phyloP scores from a whole-genome alignment of 2,888 invertebrate species.

The Stomorhina lunata region DNA sequence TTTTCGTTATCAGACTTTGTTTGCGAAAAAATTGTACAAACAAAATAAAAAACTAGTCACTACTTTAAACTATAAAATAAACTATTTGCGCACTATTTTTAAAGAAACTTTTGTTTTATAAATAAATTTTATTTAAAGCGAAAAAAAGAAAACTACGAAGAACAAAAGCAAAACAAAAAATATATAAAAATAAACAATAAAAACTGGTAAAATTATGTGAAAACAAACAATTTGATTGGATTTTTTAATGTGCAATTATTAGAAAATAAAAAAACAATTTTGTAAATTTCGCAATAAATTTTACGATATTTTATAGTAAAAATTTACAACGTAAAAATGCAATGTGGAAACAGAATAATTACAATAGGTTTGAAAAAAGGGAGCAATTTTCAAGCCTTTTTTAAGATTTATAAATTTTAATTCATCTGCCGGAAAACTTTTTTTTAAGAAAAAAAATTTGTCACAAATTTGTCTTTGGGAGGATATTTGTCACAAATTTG shows the following conservation, averaged over 20 bases:
- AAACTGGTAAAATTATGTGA: neutral
- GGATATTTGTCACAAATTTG: too few species aligned
- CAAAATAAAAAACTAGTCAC: conserved; percentile 3
- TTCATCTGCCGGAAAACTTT: too few species aligned
- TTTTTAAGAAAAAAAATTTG: too few species aligned
- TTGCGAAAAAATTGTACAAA: neutral
- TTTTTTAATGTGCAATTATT: neutral
- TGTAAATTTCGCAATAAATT: neutral
- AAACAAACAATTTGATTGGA: conserved; percentile 7
- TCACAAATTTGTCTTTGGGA: too few species aligned
- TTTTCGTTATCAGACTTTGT: too few species aligned
- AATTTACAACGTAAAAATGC: too few species aligned
- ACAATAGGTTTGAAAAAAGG: too few species aligned
- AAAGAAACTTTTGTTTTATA: conserved; percentile 66
- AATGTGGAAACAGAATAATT: too few species aligned
- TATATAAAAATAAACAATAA: neutral
- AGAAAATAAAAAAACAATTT: neutral
- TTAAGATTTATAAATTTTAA: too few species aligned
- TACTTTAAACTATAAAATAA: conserved; percentile 64
- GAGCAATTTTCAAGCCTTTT: too few species aligned
- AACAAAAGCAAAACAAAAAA: conserved; percentile 21
- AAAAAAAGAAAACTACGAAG: conserved; percentile 18
- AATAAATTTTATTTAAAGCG: neutral
- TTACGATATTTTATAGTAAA: neutral
- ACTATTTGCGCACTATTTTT: conserved; percentile 77